These are phyloP conservation scores for Hoplodrina ambigua DNA, from an alignment of 2,888 invertebrate genomes.

Conservation along the genomic window DNA sequence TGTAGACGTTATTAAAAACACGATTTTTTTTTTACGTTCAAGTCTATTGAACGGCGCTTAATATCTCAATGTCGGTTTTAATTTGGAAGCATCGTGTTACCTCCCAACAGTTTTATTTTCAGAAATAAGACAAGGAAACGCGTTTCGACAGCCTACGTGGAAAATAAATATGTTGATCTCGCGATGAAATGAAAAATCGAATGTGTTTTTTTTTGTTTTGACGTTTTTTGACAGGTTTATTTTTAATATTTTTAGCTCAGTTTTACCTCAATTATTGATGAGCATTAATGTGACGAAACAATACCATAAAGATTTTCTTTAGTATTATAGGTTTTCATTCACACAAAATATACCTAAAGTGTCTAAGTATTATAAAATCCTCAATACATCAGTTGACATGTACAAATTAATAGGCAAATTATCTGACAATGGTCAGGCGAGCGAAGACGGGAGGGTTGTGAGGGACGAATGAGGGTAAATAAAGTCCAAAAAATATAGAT, in stretches of 20 bases:
- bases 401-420: slow-evolving; percentile 66
- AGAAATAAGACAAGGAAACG: slow-evolving; percentile 79
- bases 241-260: background rate
- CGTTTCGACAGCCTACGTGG: slow-evolving; percentile 81
- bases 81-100: slow-evolving; percentile 89
- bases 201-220: slow-evolving; percentile 16
- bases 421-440: slow-evolving; percentile 70
- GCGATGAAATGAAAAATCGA: slow-evolving; percentile 69
- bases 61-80: slow-evolving; percentile 90
- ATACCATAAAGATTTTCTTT: background rate
- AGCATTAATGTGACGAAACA: background rate
- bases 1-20: slow-evolving; percentile 68
- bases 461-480: slow-evolving; percentile 59
- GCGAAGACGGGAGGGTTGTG: slow-evolving; percentile 60
- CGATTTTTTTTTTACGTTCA: slow-evolving; percentile 56
- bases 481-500: slow-evolving; percentile 61
- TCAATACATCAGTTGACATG: slow-evolving; percentile 51
- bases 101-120: slow-evolving; percentile 87
- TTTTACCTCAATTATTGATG: background rate
- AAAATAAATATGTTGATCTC: slow-evolving; percentile 73
- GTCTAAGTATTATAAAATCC: slow-evolving; percentile 13
- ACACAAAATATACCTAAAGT: background rate
- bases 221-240: slow-evolving; percentile 1
- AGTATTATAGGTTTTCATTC: background rate
- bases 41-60: slow-evolving; percentile 81